A percentile compares a stretch with the other conserved stretches of the same genome.
phyloP scores from a whole-genome alignment of 2,797 vertebrate species.

The Falco biarmicus region DNA sequence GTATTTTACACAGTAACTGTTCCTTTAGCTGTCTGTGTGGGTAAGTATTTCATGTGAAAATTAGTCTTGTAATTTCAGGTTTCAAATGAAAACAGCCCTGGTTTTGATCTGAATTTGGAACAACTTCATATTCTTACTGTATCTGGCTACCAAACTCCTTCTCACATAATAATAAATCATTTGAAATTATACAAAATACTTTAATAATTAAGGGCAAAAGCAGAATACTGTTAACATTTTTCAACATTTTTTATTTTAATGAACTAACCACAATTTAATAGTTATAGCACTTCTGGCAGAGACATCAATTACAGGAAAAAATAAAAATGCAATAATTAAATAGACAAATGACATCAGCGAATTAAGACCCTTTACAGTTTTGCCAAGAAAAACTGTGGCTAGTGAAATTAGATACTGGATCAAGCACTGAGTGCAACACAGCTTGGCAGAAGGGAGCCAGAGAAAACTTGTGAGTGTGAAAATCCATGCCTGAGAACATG shows the following conservation, averaged over 20 bases:
- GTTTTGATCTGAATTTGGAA: slow-evolving; percentile 14
- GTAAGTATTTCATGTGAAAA: background rate
- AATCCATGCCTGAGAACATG: background rate
- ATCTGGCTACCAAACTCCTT: background rate
- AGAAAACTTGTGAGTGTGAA: background rate
- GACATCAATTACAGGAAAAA: background rate
- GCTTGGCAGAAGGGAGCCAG: background rate
- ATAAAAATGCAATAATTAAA: background rate
- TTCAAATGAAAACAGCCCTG: background rate
- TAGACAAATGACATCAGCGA: background rate
- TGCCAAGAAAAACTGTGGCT: background rate
- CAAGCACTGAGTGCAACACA: background rate
- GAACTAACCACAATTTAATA: background rate
- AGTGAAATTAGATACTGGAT: slow-evolving; percentile 13
- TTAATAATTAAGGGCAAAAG: background rate
- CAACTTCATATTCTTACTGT: background rate
- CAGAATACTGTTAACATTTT: background rate
- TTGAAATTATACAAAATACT: background rate
- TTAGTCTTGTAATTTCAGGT: background rate
- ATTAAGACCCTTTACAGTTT: background rate
- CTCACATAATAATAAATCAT: background rate
- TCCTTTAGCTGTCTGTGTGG: background rate
- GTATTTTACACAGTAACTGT: background rate
- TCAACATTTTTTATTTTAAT: background rate
- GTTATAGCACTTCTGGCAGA: background rate